phyloP scores from a whole-genome alignment of 2,113 vertebrate genomes.

The Todiramphus saurophagus region DNA sequence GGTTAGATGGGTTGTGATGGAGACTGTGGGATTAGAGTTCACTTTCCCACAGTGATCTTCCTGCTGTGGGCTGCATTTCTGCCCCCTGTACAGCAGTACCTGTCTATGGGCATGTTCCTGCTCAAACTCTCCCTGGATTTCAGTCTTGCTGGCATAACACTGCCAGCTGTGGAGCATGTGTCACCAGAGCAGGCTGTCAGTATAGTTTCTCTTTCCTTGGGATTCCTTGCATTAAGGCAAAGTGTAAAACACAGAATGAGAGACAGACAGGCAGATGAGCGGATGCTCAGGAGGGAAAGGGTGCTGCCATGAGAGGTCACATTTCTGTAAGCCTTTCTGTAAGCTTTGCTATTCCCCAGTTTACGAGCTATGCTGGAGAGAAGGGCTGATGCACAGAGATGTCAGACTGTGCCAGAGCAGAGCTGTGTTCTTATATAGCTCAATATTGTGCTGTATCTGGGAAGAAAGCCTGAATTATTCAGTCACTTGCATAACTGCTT shows the following conservation, averaged over 20 bases:
- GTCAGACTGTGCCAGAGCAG: neutral
- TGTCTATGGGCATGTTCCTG: neutral
- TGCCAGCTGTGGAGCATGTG: neutral
- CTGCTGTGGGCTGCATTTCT: neutral
- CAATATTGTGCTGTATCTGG: neutral
- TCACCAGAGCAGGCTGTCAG: neutral
- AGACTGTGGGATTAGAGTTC: neutral
- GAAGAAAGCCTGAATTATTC: slow-evolving; percentile 49
- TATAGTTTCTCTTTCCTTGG: neutral
- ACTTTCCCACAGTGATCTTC: neutral
- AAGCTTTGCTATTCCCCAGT: neutral
- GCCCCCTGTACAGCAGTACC: neutral
- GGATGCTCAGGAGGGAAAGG: neutral
- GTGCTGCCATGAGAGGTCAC: neutral
- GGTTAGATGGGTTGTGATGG: neutral
- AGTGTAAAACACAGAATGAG: neutral
- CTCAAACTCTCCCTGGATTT: neutral
- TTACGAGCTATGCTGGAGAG: neutral
- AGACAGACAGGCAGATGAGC: neutral
- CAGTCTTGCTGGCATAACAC: neutral
- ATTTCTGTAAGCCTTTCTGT: neutral
- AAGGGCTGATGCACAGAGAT: neutral
- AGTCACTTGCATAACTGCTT: slow-evolving; percentile 3
- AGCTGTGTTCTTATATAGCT: neutral
- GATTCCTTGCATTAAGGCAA: neutral